Percentiles rank a stretch among this genome's conserved stretches.
Evolutionary conservation across 2,113 vertebrate genomes (phyloP).

Genomic region (Lepus europaeus): DNA sequence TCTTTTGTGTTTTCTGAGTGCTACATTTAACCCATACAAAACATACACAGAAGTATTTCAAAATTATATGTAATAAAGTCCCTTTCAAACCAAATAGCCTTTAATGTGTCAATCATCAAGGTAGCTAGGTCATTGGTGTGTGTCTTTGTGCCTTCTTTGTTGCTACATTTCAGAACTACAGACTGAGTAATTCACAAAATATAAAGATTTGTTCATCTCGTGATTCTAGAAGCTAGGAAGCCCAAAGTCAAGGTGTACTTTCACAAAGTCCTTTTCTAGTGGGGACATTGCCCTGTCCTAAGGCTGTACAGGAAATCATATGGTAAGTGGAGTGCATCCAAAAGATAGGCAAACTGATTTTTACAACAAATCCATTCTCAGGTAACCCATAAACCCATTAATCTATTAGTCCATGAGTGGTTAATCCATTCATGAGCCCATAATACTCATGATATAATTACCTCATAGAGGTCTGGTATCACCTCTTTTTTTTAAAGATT

Average conservation of each 20-base stretch:
- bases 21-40: not conserved
- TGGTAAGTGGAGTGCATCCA: fast-evolving
- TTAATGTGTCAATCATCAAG: not conserved
- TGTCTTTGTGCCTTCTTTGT: not conserved
- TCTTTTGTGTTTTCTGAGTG: not conserved
- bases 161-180: not conserved
- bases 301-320: fast-evolving
- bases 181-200: not conserved
- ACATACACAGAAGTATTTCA: not conserved
- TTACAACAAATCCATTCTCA: too few species aligned
- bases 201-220: not conserved
- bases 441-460: too few species aligned
- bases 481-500: too few species aligned
- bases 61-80: not conserved
- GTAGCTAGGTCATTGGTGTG: not conserved
- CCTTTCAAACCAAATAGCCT: not conserved
- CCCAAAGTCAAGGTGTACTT: too few species aligned
- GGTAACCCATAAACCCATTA: too few species aligned
- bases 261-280: not conserved
- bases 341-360: not conserved
- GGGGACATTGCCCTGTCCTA: not conserved
- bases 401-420: not conserved
- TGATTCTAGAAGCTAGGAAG: not conserved
- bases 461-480: not conserved
- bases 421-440: not conserved